These are phyloP conservation scores for Helicolenus hilgendorfi DNA, from an alignment of 2,797 vertebrate genomes.

Conservation along the genomic window DNA sequence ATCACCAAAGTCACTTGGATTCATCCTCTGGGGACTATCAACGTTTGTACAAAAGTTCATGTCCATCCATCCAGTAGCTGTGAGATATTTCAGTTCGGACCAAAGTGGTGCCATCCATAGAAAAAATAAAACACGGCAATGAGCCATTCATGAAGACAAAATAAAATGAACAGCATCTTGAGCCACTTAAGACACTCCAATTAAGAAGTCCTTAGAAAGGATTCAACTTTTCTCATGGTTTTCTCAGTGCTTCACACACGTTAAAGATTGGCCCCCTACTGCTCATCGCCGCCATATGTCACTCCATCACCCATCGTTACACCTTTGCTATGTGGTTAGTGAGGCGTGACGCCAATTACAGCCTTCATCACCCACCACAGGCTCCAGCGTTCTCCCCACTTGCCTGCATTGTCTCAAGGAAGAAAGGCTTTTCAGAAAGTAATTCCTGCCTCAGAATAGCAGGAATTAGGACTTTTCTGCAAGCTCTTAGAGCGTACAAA, in stretches of 20 bases:
- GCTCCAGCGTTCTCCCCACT: conserved; percentile 16
- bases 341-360: conserved; percentile 73
- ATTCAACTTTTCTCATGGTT: not conserved
- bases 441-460: conserved; percentile 51
- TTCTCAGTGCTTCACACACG: not conserved
- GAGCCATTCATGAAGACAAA: not conserved
- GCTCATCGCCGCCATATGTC: conserved; percentile 43
- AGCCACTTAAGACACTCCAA: not conserved
- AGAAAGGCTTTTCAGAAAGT: conserved; percentile 56
- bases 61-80: not conserved
- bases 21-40: too few relatives aligned
- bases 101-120: not conserved
- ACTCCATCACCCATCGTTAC: conserved; percentile 61
- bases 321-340: conserved; percentile 79
- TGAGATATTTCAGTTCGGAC: not conserved
- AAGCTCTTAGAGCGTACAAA: conserved; percentile 33
- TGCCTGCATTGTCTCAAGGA: conserved; percentile 50
- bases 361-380: conserved; percentile 50
- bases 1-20: not conserved
- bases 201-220: not conserved
- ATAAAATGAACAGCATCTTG: not conserved
- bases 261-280: not conserved
- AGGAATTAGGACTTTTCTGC: conserved; percentile 45
- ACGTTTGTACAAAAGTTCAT: not conserved
- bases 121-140: not conserved